Evolutionary conservation across 2,113 vertebrate species (phyloP), one percentile per base, ranked within the genome.

Genomic region (Plotosus lineatus): DNA sequence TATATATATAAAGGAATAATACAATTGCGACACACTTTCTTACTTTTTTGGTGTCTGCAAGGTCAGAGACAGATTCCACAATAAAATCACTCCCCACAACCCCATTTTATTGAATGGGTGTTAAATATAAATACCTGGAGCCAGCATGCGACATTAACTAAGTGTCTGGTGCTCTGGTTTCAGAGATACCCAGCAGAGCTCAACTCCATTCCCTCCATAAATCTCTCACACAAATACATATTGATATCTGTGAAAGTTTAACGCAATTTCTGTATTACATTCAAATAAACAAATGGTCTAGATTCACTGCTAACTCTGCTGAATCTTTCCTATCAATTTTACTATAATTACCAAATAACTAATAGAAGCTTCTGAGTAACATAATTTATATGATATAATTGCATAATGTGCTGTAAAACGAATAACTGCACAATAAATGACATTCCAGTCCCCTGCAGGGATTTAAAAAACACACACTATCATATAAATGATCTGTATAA

Each of bases 31-130:
- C n/a, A n/a, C n/a, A n/a, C n/a, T n/a, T n/a, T n/a, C n/a, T 51
- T 51, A 51, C 48, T 36, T 33, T 50, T 21, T 50, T 72, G 44
- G 14, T 48, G n/a, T 51, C 3, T 73, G 69, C 23, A 73, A 51
- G 51, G 69, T 73, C 46, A 71, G 68, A 73, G 28, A 28, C 31
- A 51, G 69, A 51, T 51, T 73, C 46, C 69, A n/a, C n/a, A n/a
- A n/a, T n/a, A n/a, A n/a, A n/a, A n/a, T n/a, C n/a, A n/a, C n/a
- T n/a, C n/a, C n/a, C n/a, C n/a, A n/a, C n/a, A n/a, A n/a, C n/a
- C n/a, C n/a, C 23, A 23, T 69, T 17, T 4, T 7, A 19, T 65
- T 65, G 36, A 46, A 33, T 46, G 11, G 40, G 1, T 77, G 42
- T 42, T 38, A 36, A 21, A 36, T 38, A 65, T 8, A 58, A 77